Conservation (phyloP, 2,888 invertebrate genomes). For the Ferdinandea cuprea region DNA sequence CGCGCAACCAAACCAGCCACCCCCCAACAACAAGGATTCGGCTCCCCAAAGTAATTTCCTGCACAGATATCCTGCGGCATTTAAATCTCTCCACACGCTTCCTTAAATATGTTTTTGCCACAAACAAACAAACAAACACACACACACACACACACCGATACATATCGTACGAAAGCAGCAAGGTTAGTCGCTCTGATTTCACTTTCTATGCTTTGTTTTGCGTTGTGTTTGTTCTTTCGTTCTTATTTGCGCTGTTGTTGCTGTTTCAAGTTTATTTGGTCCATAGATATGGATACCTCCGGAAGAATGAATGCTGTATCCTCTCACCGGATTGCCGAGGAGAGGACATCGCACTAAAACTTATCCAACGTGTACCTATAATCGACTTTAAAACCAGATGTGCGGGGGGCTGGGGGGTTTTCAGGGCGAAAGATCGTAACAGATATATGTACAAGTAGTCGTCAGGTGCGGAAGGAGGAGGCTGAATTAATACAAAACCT, state of each 20-base stretch:
- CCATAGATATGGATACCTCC: neutral
- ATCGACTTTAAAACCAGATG: slow-evolving; percentile 55
- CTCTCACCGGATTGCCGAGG: slow-evolving; percentile 17
- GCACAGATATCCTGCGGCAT: slow-evolving; percentile 65
- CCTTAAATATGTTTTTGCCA: slow-evolving; percentile 44
- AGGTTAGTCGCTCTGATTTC: slow-evolving; percentile 46
- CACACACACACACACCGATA: neutral
- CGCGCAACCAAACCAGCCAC: neutral
- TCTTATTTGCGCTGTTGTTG: slow-evolving; percentile 24
- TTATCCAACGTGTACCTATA: slow-evolving; percentile 40
- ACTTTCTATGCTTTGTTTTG: slow-evolving; percentile 54
- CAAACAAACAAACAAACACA: neutral
- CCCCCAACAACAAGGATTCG: slow-evolving; percentile 18
- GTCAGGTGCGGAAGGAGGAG: slow-evolving; percentile 34
- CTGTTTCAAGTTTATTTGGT: slow-evolving; percentile 32
- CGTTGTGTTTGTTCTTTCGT: slow-evolving; percentile 39
- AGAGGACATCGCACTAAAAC: slow-evolving; percentile 4
- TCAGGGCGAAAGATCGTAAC: neutral
- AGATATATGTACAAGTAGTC: neutral
- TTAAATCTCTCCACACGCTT: slow-evolving; percentile 54
- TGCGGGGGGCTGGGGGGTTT: neutral
- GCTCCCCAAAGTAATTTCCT: slow-evolving; percentile 57
- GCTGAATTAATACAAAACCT: slow-evolving; percentile 30
- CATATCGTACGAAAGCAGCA: too few relatives aligned
- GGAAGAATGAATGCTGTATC: neutral